Base-by-base conservation (phyloP, 2,888 invertebrate species). In the Phrixothrix hirtus region DNA sequence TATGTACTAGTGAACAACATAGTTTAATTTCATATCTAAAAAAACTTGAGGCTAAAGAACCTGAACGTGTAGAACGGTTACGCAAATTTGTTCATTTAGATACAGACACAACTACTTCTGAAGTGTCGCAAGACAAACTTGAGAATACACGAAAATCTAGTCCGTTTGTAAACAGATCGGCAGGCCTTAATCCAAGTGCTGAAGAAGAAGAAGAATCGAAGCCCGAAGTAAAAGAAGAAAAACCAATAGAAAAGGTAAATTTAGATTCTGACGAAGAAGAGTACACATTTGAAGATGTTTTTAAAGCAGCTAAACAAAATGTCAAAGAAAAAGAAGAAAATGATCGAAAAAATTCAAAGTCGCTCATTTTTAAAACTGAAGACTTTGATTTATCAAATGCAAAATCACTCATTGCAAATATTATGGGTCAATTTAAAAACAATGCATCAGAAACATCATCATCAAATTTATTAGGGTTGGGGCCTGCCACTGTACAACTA, bases 201-300 rank as follows among this genome's bases (percentile, higher is more conserved):
- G 67, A 67, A 17, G 67, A 66, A 15, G 71, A 73, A 11, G 70
- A 72, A 6, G 70, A 71, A 6, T 44, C 44, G 45, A 26, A 31
- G 9, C 10, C 13, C 34, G 42, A 11, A 47, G 2, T 1, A 4
- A 62, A 62, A 4, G 68, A 71, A 2, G 68, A 70, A 1, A 71
- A 70, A 21, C 64, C 68, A 1, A 72, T 75, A 0, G 67, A 69
- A 11, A 74, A 72, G 35, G 76, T 79, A 41, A 60, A 64, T 48
- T 70, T 83, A 15, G 81, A 83, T 50, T 80, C 83, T n/a, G 82
- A 87, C 59, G 89, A 88, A 48, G 90, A 90, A 63, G 90, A 91
- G 67, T 92, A 92, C 63, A 83, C 86, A n/a, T 89, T 87, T 57
- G 89, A 90, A 61, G 92, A 92, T 71, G 88, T 89, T 31, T 87